Evolutionary conservation across 1,140 invertebrate genomes (phyloP).

Genomic region (Cyclargus thomasi): DNA sequence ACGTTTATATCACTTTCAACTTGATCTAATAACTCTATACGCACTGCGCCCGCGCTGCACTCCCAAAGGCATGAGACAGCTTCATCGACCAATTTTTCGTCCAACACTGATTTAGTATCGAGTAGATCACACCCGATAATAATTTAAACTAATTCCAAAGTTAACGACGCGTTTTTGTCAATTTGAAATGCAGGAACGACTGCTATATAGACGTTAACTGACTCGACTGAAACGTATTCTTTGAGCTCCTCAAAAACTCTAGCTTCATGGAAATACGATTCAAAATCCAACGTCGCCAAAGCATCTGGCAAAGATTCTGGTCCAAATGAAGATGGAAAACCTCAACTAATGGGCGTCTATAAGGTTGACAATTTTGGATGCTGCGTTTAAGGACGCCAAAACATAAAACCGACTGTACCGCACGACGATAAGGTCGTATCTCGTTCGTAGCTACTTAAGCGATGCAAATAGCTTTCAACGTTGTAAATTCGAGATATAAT

Average conservation of each 20-base stretch:
- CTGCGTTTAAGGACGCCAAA: constrained; percentile 36
- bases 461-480: constrained; percentile 67
- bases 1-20: background rate
- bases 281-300: constrained; percentile 28
- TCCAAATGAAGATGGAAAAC: constrained; percentile 66
- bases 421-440: constrained; percentile 23
- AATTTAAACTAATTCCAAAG: constrained; percentile 62
- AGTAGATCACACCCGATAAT: constrained; percentile 40
- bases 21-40: background rate
- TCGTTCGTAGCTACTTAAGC: constrained; percentile 40
- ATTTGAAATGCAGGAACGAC: constrained; percentile 57
- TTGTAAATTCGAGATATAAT: constrained; percentile 57
- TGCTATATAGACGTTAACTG: constrained; percentile 53
- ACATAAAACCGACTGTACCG: constrained; percentile 29
- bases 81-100: constrained; percentile 15
- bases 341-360: constrained; percentile 67
- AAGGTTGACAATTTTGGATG: constrained; percentile 58
- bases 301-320: constrained; percentile 46
- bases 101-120: constrained; percentile 28
- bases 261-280: constrained; percentile 34
- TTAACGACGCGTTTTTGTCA: constrained; percentile 69
- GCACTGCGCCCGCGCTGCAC: constrained; percentile 16
- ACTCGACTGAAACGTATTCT: constrained; percentile 43
- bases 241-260: constrained; percentile 24
- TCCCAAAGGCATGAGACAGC: constrained; percentile 16